These are phyloP conservation scores for Tragelaphus strepsiceros DNA, from an alignment of 2,113 vertebrate genomes.

Conservation along the genomic window DNA sequence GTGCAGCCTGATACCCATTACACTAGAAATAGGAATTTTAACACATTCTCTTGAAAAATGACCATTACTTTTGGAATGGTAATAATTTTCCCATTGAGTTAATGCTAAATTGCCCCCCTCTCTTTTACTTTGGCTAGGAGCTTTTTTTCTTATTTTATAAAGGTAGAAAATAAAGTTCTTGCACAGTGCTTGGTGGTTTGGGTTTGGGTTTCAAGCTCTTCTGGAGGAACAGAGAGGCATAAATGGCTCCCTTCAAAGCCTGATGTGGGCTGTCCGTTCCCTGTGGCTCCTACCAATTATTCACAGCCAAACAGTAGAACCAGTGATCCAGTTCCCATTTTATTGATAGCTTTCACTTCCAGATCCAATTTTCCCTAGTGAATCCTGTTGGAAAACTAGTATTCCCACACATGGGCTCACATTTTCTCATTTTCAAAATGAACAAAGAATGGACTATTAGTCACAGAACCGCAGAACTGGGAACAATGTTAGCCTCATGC, in stretches of 20 bases:
- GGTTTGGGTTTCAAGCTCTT: background rate
- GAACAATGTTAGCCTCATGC: background rate
- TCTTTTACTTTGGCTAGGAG: background rate
- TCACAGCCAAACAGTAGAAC: background rate
- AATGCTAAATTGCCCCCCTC: background rate
- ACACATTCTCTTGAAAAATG: background rate
- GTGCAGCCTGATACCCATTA: background rate
- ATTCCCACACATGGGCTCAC: constrained; percentile 36
- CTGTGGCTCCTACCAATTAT: background rate
- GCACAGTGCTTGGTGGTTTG: background rate
- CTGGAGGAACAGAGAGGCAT: too few relatives aligned
- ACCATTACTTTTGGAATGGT: background rate
- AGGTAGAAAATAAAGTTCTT: background rate
- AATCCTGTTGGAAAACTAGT: constrained; percentile 27
- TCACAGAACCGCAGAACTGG: constrained; percentile 32
- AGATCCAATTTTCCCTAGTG: constrained; percentile 51
- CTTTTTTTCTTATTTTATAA: constrained; percentile 2
- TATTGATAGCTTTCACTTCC: constrained; percentile 33
- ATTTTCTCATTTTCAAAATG: constrained; percentile 55
- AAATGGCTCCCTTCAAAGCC: background rate
- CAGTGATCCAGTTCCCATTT: constrained; percentile 41
- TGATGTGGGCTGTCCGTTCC: background rate
- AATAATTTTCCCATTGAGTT: background rate
- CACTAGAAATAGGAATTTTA: background rate
- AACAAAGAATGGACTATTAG: constrained; percentile 40